Base-by-base conservation (phyloP, 2,113 vertebrate genomes). In the Pantherophis guttatus region DNA sequence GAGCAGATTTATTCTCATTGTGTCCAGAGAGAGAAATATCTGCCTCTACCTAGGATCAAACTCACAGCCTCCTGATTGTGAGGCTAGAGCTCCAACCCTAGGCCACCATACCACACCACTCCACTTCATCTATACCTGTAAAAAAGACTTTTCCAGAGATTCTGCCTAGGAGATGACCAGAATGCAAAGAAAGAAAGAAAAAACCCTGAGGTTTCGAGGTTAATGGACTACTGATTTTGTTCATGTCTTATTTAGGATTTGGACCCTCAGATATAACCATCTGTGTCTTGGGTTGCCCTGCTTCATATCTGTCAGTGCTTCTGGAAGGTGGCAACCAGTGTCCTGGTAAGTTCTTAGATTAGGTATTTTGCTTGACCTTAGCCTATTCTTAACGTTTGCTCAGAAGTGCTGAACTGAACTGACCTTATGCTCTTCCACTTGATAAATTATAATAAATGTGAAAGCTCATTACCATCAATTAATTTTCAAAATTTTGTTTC, bases 221-320 rank as follows among this genome's bases (percentile, higher is more conserved):
- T 4, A 70, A 48, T 23, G 21, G 23, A 53, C 26, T 7, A 29
- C n/a, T 29, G 81, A 92, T 33, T 3, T 50, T 88, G 13, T 90
- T 70, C 52, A 94, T 62, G 75, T 91, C 17, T 92, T 93, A 85
- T 39, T n/a, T 8, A 97, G 97, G 96, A 50, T 95, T 92, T 86
- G 93, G 94, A 65, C 95, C 96, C 19, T 94, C 96, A 0, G 96
- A 97, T 90, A 95, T 97, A 91, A 97, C 97, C 94, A 91, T 98
- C 93, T 98, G 97, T 91, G n/a, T 98, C 58, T 93, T 98, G 94
- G 98, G 97, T 1, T 96, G 97, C 54, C 97, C 98, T 75, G 97
- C 97, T 88, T 97, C 97, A 62, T 97, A 97, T 81, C 95, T 98
- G 70, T 96, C 97, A 0, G 96, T 98, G 93, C 96, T 98, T 88